Percentiles rank a stretch among this genome's conserved stretches.
Conservation (phyloP, 2,113 vertebrate genomes). For the Limanda limanda region DNA sequence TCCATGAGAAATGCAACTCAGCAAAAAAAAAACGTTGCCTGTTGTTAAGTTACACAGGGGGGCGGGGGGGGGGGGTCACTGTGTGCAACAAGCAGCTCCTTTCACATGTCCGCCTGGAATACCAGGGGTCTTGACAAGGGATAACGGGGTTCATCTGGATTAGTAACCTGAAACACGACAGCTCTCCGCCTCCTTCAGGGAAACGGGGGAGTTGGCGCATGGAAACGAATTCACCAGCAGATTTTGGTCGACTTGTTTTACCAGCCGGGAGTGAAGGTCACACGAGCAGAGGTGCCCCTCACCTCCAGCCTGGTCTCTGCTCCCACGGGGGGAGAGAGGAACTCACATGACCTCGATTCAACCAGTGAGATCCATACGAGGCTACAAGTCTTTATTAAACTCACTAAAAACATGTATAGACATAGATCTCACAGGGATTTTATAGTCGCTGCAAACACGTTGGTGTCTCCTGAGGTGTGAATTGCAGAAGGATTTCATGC, state of each 20-base stretch:
- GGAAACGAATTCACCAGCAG: conserved; percentile 28
- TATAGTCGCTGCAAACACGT: no score
- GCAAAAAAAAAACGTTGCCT: conserved; percentile 35
- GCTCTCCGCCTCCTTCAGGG: conserved; percentile 45
- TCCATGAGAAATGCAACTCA: conserved; percentile 32
- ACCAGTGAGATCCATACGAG: no score
- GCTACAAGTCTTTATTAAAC: no score
- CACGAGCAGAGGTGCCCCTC: conserved; percentile 17
- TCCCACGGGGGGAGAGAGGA: not conserved
- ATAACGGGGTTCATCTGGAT: conserved; percentile 46
- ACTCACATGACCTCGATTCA: not conserved
- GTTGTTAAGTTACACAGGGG: conserved; percentile 35
- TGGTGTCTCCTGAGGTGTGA: no score
- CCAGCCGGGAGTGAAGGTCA: conserved; percentile 30
- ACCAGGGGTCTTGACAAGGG: not conserved
- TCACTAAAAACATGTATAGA: no score
- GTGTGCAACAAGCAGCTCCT: conserved; percentile 15
- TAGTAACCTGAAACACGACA: conserved; percentile 57
- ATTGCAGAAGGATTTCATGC: no score
- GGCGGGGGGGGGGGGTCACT: not conserved
- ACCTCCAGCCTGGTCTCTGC: not conserved
- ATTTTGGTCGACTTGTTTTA: conserved; percentile 16
- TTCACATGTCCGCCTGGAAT: conserved; percentile 22
- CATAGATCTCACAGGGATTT: no score
- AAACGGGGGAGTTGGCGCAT: conserved; percentile 37